Percentiles rank a stretch among this genome's conserved stretches.
Conservation (phyloP, 2,797 vertebrate species). For the Manis crassicaudata region DNA sequence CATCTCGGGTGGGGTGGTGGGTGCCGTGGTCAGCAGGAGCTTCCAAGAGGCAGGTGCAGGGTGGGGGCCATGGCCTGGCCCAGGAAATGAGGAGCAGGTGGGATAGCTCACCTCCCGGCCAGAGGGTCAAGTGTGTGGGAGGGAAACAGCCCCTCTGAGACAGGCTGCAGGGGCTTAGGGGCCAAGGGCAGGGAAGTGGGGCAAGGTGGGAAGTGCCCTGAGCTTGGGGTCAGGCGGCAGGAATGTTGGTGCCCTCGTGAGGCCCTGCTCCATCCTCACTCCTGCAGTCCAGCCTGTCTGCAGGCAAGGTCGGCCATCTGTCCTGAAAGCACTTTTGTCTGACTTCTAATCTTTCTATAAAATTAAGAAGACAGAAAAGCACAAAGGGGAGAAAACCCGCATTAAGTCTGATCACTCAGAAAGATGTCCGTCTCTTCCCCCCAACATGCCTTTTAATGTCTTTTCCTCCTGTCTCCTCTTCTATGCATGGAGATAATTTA, state of each 20-base stretch:
- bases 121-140: background rate
- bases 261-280: background rate
- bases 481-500: background rate
- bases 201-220: background rate
- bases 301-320: background rate
- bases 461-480: no score
- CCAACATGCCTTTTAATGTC: background rate
- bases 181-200: background rate
- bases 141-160: background rate
- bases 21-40: background rate
- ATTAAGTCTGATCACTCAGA: background rate
- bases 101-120: no score
- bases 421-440: background rate
- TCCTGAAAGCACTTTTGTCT: background rate
- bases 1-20: background rate
- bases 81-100: background rate
- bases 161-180: no score
- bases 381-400: background rate
- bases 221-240: background rate
- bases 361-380: background rate
- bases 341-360: background rate
- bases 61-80: background rate
- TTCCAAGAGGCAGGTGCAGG: background rate
- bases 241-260: background rate
- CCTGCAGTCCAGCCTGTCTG: background rate